Evolutionary conservation across 1,140 invertebrate genomes (phyloP).

Genomic region (Lysiphlebus fabarum): DNA sequence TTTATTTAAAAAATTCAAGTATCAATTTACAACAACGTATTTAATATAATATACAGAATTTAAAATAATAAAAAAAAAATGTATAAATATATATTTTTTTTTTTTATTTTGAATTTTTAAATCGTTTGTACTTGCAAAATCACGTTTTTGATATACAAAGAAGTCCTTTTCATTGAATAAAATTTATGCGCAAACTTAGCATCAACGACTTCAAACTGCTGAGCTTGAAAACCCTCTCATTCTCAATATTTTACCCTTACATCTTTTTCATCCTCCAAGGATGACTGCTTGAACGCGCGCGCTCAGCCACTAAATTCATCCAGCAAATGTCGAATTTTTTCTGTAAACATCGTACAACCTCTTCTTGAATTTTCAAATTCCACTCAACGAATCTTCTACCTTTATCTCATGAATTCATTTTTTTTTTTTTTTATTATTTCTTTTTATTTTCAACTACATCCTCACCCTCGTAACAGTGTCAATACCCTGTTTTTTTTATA

Average conservation of each 20-base stretch:
- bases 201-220: conserved; percentile 10
- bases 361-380: conserved; percentile 18
- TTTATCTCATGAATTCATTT: not conserved
- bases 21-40: not conserved
- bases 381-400: conserved; percentile 7
- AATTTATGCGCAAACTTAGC: conserved; percentile 37
- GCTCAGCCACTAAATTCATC: conserved; percentile 29
- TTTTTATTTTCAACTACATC: not conserved
- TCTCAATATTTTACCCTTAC: conserved; percentile 24
- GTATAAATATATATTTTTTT: too few species aligned
- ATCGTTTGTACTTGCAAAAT: conserved; percentile 26
- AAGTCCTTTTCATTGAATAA: conserved; percentile 22
- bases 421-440: not conserved
- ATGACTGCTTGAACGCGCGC: not conserved
- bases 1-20: too few species aligned
- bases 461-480: not conserved
- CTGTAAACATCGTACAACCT: conserved; percentile 17
- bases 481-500: not conserved
- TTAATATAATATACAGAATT: not conserved
- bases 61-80: not conserved
- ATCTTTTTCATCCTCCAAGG: conserved; percentile 9
- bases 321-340: conserved; percentile 19
- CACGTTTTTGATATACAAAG: conserved; percentile 17
- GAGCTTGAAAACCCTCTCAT: not conserved
- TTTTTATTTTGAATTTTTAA: too few species aligned